Conservation (phyloP, 2,888 invertebrate genomes). For the Drosophila cognata region DNA sequence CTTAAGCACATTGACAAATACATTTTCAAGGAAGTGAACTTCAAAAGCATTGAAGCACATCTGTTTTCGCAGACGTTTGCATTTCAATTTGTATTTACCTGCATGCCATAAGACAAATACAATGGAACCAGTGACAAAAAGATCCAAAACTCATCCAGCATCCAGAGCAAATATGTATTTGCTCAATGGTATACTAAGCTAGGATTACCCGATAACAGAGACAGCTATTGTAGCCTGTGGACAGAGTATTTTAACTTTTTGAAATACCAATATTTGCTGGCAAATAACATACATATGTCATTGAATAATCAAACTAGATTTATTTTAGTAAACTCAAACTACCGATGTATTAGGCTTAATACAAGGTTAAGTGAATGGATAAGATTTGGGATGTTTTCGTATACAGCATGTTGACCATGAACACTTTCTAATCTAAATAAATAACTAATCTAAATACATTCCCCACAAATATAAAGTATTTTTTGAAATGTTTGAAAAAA, state of each 20-base stretch:
- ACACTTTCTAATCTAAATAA: not conserved
- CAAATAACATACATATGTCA: not conserved
- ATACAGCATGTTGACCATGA: not conserved
- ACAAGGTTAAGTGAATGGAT: not conserved
- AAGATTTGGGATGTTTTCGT: not conserved
- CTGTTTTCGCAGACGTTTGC: constrained; percentile 45
- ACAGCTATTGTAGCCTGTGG: not conserved
- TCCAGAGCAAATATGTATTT: constrained; percentile 9
- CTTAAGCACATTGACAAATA: constrained; percentile 69
- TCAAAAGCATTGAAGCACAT: constrained; percentile 47
- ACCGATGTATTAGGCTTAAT: not conserved
- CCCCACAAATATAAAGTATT: too few relatives aligned
- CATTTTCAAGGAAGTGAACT: constrained; percentile 58
- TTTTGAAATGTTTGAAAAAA: too few relatives aligned
- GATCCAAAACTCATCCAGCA: constrained; percentile 4
- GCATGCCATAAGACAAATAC: constrained; percentile 19
- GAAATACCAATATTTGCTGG: not conserved
- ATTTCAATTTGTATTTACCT: constrained; percentile 33
- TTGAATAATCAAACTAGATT: not conserved
- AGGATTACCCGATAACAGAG: not conserved
- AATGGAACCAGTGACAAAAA: constrained; percentile 7
- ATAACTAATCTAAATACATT: not conserved
- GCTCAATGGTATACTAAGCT: not conserved
- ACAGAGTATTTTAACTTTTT: not conserved
- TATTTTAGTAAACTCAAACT: not conserved